Conservation (phyloP, 2,888 invertebrate genomes). For the Polietes domitor region DNA sequence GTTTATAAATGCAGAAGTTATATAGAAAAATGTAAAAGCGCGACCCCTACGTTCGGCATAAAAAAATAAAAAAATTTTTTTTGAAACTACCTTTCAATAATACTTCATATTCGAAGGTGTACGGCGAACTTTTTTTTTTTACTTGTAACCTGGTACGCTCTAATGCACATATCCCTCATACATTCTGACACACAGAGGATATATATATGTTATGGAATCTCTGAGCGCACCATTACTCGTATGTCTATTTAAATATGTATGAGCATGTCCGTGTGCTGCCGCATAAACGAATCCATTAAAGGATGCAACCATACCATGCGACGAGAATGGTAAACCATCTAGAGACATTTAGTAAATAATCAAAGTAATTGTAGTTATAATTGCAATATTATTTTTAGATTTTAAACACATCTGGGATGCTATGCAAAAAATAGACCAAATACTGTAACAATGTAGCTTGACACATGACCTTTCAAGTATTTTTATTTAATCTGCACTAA, state of each 20-base stretch:
- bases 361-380: neutral
- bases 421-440: neutral
- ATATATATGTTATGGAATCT: too few species aligned
- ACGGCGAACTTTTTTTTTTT: too few species aligned
- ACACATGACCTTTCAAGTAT: neutral
- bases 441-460: neutral
- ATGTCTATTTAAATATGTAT: neutral
- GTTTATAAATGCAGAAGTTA: too few species aligned
- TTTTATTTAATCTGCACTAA: neutral
- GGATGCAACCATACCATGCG: neutral
- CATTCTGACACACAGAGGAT: neutral
- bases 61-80: too few species aligned
- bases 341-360: conserved; percentile 16
- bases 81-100: too few species aligned
- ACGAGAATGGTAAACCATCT: neutral
- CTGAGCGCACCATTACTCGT: too few species aligned
- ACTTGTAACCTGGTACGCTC: too few species aligned
- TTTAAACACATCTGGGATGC: neutral
- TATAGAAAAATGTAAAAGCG: too few species aligned
- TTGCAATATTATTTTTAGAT: neutral
- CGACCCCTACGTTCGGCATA: too few species aligned
- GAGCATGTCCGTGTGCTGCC: neutral
- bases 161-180: neutral
- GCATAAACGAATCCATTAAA: conserved; percentile 27
- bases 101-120: too few species aligned